Evolutionary conservation across 2,113 vertebrate genomes (phyloP).

Genomic region (Picathartes gymnocephalus): DNA sequence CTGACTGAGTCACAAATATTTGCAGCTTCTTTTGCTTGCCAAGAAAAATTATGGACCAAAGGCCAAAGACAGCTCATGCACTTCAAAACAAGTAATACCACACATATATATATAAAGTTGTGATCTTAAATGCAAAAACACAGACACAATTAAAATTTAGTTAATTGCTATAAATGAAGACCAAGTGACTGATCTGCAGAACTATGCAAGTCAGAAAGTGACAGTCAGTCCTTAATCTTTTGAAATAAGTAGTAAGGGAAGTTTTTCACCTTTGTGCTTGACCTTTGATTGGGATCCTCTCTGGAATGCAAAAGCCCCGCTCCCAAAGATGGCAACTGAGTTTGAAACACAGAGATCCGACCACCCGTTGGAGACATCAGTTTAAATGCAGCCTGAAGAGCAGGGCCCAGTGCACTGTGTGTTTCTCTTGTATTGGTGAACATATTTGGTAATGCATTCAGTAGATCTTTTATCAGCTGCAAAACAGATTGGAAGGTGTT

Average conservation of each 20-base stretch:
- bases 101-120: not conserved
- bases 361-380: slow-evolving; percentile 95
- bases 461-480: slow-evolving; percentile 90
- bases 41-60: not conserved
- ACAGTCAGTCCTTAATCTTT: not conserved
- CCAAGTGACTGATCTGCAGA: not conserved
- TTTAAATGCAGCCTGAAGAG: slow-evolving; percentile 92
- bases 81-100: not conserved
- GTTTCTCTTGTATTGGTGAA: slow-evolving; percentile 90
- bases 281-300: slow-evolving; percentile 95
- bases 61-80: not conserved
- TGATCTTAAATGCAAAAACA: not conserved
- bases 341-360: slow-evolving; percentile 92
- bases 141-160: not conserved
- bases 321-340: slow-evolving; percentile 90
- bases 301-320: slow-evolving; percentile 87
- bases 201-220: not conserved
- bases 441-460: slow-evolving; percentile 87
- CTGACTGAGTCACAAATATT: not conserved
- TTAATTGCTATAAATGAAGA: not conserved
- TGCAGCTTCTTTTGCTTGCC: not conserved
- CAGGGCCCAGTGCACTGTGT: slow-evolving; percentile 90
- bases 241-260: not conserved
- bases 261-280: slow-evolving; percentile 85
- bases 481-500: slow-evolving; percentile 40